phyloP scores from a whole-genome alignment of 2,888 invertebrate species.

The Acanthopleura granulata region DNA sequence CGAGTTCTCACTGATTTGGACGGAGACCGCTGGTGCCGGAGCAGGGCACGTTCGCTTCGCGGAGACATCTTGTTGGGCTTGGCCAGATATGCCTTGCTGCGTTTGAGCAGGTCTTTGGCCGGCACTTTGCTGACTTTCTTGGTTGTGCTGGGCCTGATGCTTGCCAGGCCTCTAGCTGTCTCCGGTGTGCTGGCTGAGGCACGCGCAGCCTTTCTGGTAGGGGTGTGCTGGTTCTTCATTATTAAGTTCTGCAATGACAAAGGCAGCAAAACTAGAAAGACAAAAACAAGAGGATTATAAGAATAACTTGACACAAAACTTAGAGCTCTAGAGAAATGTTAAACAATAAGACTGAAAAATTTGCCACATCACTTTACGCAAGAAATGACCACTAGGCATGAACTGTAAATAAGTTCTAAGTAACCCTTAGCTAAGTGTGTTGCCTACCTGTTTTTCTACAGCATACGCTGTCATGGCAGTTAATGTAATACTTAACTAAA shows the following conservation, averaged over 20 bases:
- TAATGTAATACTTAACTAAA: no score
- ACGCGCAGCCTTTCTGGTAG: conserved; percentile 54
- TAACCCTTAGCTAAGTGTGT: no score
- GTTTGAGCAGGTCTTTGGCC: conserved; percentile 9
- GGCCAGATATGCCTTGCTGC: conserved; percentile 9
- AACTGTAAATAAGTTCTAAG: no score
- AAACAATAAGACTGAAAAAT: no score
- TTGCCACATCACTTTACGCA: neutral
- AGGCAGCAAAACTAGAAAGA: no score
- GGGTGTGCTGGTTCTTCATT: conserved; percentile 30
- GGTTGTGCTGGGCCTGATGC: conserved; percentile 29
- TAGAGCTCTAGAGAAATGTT: no score
- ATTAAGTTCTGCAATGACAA: neutral
- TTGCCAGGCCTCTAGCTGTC: conserved; percentile 56
- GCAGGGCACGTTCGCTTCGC: neutral
- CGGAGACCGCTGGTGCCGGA: neutral
- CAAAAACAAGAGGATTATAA: no score
- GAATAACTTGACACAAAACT: no score
- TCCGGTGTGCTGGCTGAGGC: conserved; percentile 63
- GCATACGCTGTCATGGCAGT: no score
- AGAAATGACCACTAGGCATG: no score
- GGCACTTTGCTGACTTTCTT: conserved; percentile 18
- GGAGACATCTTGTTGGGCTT: neutral
- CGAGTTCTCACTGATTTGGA: neutral
- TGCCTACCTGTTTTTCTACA: no score